Evolutionary conservation across 1,140 invertebrate species (phyloP).

Genomic region (Aphidius gifuensis): DNA sequence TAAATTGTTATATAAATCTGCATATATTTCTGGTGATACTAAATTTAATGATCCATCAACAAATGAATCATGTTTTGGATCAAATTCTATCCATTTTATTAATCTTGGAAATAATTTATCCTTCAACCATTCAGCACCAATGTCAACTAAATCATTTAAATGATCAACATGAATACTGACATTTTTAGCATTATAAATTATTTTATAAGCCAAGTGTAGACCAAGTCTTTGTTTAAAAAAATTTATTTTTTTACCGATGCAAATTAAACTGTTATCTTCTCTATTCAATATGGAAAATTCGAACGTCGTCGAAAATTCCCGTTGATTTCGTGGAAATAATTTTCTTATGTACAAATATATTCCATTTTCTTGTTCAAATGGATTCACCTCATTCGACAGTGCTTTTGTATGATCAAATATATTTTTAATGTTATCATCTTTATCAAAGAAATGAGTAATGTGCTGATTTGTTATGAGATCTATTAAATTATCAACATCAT

Average conservation of each 20-base stretch:
- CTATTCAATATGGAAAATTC: slow-evolving; percentile 41
- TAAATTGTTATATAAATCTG: slow-evolving; percentile 67
- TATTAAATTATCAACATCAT: slow-evolving; percentile 20
- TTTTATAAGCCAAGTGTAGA: slow-evolving; percentile 35
- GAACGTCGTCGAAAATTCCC: slow-evolving; percentile 41
- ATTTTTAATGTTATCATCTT: background rate
- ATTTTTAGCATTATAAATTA: slow-evolving; percentile 28
- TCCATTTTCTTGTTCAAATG: slow-evolving; percentile 20
- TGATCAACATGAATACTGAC: slow-evolving; percentile 27
- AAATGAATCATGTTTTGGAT: slow-evolving; percentile 31
- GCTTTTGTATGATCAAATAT: slow-evolving; percentile 19
- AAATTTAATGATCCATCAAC: slow-evolving; percentile 65
- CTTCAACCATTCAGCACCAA: slow-evolving; percentile 56
- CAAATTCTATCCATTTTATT: slow-evolving; percentile 62
- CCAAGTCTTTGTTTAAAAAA: slow-evolving; percentile 40
- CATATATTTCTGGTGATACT: slow-evolving; percentile 69
- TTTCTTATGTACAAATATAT: slow-evolving; percentile 37
- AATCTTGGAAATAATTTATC: slow-evolving; percentile 63
- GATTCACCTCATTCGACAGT: slow-evolving; percentile 15
- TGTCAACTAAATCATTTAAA: slow-evolving; percentile 23
- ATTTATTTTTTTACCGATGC: slow-evolving; percentile 29
- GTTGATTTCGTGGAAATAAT: slow-evolving; percentile 42
- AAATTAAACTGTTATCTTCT: slow-evolving; percentile 26
- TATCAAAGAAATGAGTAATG: background rate
- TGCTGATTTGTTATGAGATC: background rate